phyloP scores from a whole-genome alignment of 2,888 invertebrate species.

The Nudaria mundana region DNA sequence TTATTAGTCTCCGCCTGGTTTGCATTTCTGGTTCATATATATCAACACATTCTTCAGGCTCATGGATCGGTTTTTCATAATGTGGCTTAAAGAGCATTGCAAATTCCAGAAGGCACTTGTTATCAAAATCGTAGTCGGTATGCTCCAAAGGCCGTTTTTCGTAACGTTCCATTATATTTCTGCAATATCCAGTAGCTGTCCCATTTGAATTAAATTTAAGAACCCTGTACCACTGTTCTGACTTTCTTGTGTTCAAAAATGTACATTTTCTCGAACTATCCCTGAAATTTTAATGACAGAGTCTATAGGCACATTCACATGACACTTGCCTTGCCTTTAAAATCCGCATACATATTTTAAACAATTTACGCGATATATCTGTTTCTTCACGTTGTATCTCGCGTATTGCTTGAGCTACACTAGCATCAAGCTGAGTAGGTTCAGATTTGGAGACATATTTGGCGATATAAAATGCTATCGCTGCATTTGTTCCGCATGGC shows the following conservation, averaged over 20 bases:
- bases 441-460: slow-evolving; percentile 17
- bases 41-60: slow-evolving; percentile 4
- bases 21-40: not conserved
- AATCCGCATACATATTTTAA: slow-evolving; percentile 36
- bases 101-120: slow-evolving; percentile 26
- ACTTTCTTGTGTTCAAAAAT: slow-evolving; percentile 1
- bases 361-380: slow-evolving; percentile 29
- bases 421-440: slow-evolving; percentile 21
- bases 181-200: slow-evolving; percentile 12
- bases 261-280: slow-evolving; percentile 4
- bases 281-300: slow-evolving; percentile 14
- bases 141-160: slow-evolving; percentile 24
- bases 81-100: slow-evolving; percentile 28
- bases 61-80: slow-evolving; percentile 11
- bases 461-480: slow-evolving; percentile 19
- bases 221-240: slow-evolving; percentile 19
- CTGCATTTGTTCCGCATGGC: slow-evolving; percentile 22
- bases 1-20: slow-evolving; percentile 11
- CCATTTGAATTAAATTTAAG: slow-evolving; percentile 26
- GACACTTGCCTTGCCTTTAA: slow-evolving; percentile 36
- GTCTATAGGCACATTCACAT: slow-evolving; percentile 32
- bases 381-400: slow-evolving; percentile 18
- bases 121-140: slow-evolving; percentile 25
- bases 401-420: slow-evolving; percentile 5
- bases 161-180: slow-evolving; percentile 30